Evolutionary conservation across 2,113 vertebrate species (phyloP).

Genomic region (Heliornis fulica): DNA sequence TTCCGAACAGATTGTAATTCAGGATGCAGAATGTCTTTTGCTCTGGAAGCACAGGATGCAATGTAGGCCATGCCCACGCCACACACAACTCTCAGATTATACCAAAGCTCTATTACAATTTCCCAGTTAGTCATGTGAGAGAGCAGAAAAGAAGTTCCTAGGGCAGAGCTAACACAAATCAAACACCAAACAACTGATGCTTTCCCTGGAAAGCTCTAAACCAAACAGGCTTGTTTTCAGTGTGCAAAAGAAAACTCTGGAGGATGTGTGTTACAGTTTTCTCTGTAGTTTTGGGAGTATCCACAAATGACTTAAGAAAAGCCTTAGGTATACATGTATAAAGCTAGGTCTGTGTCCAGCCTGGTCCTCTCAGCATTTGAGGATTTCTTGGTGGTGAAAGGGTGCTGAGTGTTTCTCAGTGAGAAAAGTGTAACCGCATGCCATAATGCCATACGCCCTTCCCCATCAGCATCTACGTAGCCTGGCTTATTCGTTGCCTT

Average conservation of each 20-base stretch:
- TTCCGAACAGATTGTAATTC: not conserved
- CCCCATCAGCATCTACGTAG: not conserved
- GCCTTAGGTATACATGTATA: not conserved
- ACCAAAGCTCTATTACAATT: not conserved
- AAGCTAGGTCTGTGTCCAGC: not conserved
- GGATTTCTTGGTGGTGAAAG: not conserved
- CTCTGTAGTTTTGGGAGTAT: not conserved
- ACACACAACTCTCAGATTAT: not conserved
- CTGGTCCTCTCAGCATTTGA: not conserved
- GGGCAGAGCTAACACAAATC: not conserved
- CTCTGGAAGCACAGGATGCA: not conserved
- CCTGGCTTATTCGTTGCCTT: not conserved
- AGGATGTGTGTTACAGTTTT: not conserved
- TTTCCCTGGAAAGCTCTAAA: not conserved
- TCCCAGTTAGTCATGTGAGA: not conserved
- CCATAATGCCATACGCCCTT: not conserved
- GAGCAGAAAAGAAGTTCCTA: not conserved
- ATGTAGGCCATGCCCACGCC: not conserved
- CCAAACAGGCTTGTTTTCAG: not conserved
- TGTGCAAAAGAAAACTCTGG: not conserved
- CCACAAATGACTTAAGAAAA: not conserved
- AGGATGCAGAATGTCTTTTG: not conserved
- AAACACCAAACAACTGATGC: not conserved
- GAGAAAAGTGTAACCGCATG: not conserved
- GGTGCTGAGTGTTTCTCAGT: not conserved